Evolutionary conservation across 2,113 vertebrate genomes (phyloP), one percentile per base, ranked within the genome.

Genomic region (Spea bombifrons): DNA sequence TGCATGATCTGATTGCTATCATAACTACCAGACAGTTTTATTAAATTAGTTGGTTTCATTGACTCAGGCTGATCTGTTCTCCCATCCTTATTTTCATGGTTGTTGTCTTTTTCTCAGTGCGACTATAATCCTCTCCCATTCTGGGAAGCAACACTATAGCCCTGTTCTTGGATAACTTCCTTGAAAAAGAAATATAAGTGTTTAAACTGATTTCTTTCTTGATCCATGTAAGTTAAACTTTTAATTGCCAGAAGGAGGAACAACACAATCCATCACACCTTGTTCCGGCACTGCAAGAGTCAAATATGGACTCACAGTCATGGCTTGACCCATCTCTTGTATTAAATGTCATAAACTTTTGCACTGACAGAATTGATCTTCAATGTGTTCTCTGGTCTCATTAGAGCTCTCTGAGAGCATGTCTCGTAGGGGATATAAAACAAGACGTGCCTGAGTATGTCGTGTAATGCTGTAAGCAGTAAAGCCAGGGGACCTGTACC

Each of bases 401-500:
- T 73, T 79, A 71, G 63, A 79, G 48, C 70, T 73, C 70, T 65
- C 53, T 66, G 49, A 15, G 64, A 73, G 46, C 59, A 30, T 67
- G 30, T 50, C 44, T n/a, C 45, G 52, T 49, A 55, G 69, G 50
- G 64, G 71, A 80, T 53, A 79, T 48, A 66, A 66, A 73, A 66
- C 49, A 79, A 64, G 45, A 5, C 59, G 8, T 79, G 77, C n/a
- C 70, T 66, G 70, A 57, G 30, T 61, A 9, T 73, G 69, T 10
- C 59, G 64, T 57, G 70, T 57, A 79, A 73, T 55, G 71, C 48
- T 73, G 61, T 49, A 55, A 66, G 49, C 59, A 73, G 44, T 17
- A 73, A 73, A 12, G 63, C 71, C 77, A 73, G 16, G 64, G 49
- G 77, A 73, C 49, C 69, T 48, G 71, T 72, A 80, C 50, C 17